phyloP scores from a whole-genome alignment of 2,113 vertebrate species.

The Xenus cinereus region DNA sequence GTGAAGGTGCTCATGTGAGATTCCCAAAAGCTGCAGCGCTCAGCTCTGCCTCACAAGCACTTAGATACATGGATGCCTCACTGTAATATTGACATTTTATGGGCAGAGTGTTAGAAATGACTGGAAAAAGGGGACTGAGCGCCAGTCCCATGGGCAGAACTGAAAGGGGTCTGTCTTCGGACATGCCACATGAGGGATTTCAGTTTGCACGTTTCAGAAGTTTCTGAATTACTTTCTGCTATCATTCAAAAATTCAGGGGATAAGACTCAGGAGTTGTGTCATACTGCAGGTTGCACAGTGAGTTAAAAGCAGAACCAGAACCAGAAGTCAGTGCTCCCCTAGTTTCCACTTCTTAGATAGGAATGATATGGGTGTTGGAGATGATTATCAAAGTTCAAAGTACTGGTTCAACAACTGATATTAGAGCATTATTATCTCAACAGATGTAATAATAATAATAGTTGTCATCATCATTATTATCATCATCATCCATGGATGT shows the following conservation, averaged over 20 bases:
- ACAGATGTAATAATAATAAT: background rate
- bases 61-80: accelerated
- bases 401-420: background rate
- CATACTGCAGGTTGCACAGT: background rate
- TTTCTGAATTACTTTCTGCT: background rate
- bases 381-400: background rate
- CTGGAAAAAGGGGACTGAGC: background rate
- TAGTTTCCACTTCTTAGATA: background rate
- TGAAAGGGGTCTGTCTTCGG: background rate
- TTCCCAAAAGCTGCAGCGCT: background rate
- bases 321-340: background rate
- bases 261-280: background rate
- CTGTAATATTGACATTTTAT: background rate
- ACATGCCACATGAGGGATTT: background rate
- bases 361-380: background rate
- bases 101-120: background rate
- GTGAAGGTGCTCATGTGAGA: accelerated
- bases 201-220: background rate
- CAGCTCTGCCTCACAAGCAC: background rate
- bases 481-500: background rate
- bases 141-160: background rate
- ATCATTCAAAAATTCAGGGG: background rate
- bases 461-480: background rate
- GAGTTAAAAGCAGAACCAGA: background rate
- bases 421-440: background rate